Base-by-base conservation (phyloP, 53 echinoderm and acorn worm species). In the Stichopus horrens region DNA sequence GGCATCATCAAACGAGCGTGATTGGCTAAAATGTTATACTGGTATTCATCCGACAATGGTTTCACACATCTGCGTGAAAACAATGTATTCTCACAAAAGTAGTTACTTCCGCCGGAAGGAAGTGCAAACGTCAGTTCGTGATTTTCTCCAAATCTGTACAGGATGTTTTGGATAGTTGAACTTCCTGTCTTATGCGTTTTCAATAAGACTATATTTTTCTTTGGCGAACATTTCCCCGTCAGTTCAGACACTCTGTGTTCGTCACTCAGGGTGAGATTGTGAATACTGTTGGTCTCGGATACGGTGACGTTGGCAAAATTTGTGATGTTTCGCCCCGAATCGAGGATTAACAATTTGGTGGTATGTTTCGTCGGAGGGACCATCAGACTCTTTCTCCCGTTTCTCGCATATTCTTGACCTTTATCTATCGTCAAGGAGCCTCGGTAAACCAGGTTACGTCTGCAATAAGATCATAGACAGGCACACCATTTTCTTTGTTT, bases 101-200 rank as follows among this genome's bases (percentile, higher is more conserved):
- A 85, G n/a, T 85, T 85, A 23, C 1, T 18, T 57, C 55, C 23
- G 7, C 56, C 83, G 9, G 5, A 21, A 14, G 76, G 76, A 60
- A 90, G 58, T 14, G 90, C 90, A 58, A 90, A 65, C 4, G 55
- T 85, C 4, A 90, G 77, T 8, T 76, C 86, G 11, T 90, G 74
- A 22, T 60, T 76, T 13, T 76, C 86, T 54, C 90, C 90, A 14
- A 71, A 90, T 14, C 90, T 58, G 1, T 76, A 76, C 1, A 90
- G 53, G n/a, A 90, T 86, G 8, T 85, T 86, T 60, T 75, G 86
- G 8, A 76, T 21, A 14, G 90, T 90, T 19, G 86, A 73, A 51
- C 86, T 86, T 52, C 75, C 86, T 13, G 76, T 53, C 54, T 90
- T 90, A 51, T 90, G 90, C 7, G 86, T 86, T 76, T 90, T 90